Evolutionary conservation across 2,888 invertebrate species (phyloP), one percentile per base, ranked within the genome.

Genomic region (Epirrhoe tristata): DNA sequence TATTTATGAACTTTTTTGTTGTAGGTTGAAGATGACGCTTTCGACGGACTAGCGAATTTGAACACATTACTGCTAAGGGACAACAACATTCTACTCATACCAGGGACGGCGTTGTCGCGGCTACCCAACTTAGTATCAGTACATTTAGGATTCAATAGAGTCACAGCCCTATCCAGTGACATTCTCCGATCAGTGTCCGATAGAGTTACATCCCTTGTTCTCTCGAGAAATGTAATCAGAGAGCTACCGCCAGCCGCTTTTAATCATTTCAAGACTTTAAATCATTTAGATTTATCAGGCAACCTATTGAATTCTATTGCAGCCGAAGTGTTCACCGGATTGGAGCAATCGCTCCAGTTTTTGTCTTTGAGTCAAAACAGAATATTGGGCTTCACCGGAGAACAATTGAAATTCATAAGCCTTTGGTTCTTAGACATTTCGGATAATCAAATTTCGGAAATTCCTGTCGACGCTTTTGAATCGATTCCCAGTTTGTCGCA

Each of bases 11-110:
- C 53, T 43, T 24, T 63, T 59, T 67, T 66, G 56, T 83, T 83
- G 24, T 89, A 97, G 97, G 96, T 98, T 68, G 98, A 98, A 90
- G 97, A 97, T 77, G 97, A 97, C 72, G 97, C 97, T 0, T 96
- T 98, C 78, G 97, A 97, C 81, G 98, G 98, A 0, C 87, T 98
- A 70, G 95, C 95, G 39, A 96, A 95, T 74, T 90, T 98, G 14
- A 95, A 97, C 84, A 96, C 96, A 46, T 90, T 98, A 0, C 95
- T 97, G 34, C 93, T 98, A 8, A 96, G 96, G 77, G 98, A 98
- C 85, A 98, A 98, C 88, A 98, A 98, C 73, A 97, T 98, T 62
- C 94, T 98, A 0, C 90, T 97, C 0, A 96, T 98, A 50, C 98
- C 98, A 0, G 96, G 97, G 0, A 96, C 96, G 51, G 97, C 98